These are phyloP conservation scores for Polypedilum pembai DNA, from an alignment of 1,140 invertebrate genomes.

Conservation along the genomic window DNA sequence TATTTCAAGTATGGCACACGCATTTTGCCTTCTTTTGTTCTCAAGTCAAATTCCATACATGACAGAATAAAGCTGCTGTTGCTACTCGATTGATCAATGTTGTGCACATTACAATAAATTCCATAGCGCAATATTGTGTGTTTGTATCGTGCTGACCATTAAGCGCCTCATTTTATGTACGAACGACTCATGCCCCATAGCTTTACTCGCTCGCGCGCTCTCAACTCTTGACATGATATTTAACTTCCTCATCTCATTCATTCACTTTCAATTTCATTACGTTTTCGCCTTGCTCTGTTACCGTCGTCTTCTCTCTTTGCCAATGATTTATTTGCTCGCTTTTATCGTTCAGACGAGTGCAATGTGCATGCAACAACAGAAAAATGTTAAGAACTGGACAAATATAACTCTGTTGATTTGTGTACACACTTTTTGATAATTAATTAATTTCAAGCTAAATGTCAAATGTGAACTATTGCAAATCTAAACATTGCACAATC, in stretches of 20 bases:
- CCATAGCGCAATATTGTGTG: not conserved
- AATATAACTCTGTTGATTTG: not conserved
- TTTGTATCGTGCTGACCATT: constrained; percentile 10
- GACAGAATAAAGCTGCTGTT: not conserved
- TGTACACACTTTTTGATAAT: not conserved
- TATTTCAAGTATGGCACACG: not conserved
- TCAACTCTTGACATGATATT: constrained; percentile 18
- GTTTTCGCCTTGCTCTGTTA: no score
- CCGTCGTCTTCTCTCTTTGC: no score
- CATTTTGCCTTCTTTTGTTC: constrained; percentile 7
- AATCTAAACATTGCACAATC: not conserved
- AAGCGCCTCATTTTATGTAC: constrained; percentile 10
- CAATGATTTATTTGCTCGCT: no score
- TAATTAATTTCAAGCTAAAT: constrained; percentile 8
- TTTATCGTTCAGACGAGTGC: no score
- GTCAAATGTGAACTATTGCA: constrained; percentile 17
- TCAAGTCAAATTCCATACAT: not conserved
- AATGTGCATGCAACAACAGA: no score
- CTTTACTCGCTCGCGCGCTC: not conserved
- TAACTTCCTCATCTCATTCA: constrained; percentile 17
- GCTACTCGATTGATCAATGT: not conserved
- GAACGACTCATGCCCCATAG: not conserved
- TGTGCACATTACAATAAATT: constrained; percentile 2
- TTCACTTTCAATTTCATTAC: constrained; percentile 6
- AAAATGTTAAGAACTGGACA: no score